phyloP scores from a whole-genome alignment of 2,797 vertebrate species.

The Centroberyx gerrardi region DNA sequence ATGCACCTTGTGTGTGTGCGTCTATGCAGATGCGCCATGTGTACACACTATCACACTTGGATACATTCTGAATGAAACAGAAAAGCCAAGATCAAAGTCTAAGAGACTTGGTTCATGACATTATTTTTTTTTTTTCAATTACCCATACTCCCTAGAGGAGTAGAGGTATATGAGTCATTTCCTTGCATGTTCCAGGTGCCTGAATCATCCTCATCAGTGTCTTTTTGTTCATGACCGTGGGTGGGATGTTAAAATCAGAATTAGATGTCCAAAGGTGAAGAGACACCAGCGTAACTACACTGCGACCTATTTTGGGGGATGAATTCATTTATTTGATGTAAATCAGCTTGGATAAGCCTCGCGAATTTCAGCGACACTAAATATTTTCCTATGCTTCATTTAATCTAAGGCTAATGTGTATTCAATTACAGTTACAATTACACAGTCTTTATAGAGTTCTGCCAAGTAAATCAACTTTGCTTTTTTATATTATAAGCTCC shows the following conservation, averaged over 20 bases:
- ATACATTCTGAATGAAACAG: no score
- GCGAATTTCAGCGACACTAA: not conserved
- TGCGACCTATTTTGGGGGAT: not conserved
- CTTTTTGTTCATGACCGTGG: not conserved
- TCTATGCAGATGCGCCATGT: not conserved
- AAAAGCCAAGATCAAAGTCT: no score
- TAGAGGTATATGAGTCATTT: not conserved
- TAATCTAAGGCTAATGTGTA: not conserved
- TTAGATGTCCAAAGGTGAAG: not conserved
- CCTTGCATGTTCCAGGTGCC: not conserved
- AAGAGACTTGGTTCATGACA: no score
- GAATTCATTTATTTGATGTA: not conserved
- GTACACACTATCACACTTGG: not conserved
- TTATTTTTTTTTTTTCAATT: not conserved
- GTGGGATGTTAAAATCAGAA: not conserved
- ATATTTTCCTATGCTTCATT: not conserved
- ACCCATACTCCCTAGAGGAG: not conserved
- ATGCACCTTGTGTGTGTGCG: not conserved
- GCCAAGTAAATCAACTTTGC: not conserved
- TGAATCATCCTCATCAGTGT: not conserved
- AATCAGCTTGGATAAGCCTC: not conserved
- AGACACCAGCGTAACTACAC: not conserved
- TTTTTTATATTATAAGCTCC: conserved; percentile 7
- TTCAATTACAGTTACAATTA: conserved; percentile 5
- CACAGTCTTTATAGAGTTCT: conserved; percentile 8